phyloP scores from a whole-genome alignment of 53 echinoderm and acorn worm species.

The Hippasteria phrygiana region DNA sequence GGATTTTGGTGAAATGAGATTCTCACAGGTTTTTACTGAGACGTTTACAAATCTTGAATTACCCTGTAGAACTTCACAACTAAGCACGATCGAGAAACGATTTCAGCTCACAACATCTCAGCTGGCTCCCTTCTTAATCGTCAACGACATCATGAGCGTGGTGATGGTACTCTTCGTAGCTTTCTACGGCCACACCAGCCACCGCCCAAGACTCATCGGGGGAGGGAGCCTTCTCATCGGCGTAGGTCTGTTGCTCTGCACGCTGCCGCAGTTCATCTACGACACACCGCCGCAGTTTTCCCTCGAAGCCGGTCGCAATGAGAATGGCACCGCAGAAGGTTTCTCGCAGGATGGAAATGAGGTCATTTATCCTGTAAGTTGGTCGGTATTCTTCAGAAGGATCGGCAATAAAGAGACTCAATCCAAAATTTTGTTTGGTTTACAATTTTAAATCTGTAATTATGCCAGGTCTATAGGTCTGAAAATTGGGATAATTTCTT shows the following conservation, averaged over 20 bases:
- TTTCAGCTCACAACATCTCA: constrained; percentile 92
- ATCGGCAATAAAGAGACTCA: too few species aligned
- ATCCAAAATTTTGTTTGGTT: too few species aligned
- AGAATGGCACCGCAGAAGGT: not conserved
- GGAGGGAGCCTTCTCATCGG: constrained; percentile 55
- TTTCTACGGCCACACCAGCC: constrained; percentile 86
- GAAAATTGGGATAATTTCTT: too few species aligned
- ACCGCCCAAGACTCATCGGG: constrained; percentile 88
- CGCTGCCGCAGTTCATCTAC: constrained; percentile 90
- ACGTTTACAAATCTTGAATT: not conserved
- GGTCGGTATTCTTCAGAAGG: not conserved
- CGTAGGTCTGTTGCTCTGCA: constrained; percentile 70
- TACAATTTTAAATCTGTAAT: too few species aligned
- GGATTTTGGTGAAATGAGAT: not conserved
- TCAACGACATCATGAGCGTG: constrained; percentile 84
- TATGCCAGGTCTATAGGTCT: too few species aligned
- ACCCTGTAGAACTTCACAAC: constrained; percentile 50
- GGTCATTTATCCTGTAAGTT: constrained; percentile 11
- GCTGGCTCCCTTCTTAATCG: constrained; percentile 76
- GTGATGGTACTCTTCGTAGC: constrained; percentile 83
- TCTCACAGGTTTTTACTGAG: not conserved
- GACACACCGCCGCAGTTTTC: constrained; percentile 63
- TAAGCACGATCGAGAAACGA: constrained; percentile 86
- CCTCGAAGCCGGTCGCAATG: not conserved
- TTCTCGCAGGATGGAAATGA: not conserved